Conservation (phyloP, 2,113 vertebrate genomes). For the Serilophus lunatus region DNA sequence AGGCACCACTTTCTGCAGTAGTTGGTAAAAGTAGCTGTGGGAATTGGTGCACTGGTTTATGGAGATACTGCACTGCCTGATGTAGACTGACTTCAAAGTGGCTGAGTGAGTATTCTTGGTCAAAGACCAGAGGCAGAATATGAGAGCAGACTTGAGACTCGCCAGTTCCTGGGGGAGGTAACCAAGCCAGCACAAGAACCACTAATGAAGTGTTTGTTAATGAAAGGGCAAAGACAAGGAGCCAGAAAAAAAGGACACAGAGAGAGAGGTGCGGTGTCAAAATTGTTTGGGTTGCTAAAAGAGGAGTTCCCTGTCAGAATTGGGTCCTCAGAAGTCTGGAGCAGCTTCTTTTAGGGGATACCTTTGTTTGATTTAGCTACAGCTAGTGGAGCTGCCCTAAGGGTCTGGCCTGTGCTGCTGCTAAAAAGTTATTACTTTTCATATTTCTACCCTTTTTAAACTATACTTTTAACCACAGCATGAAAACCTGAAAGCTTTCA, state of each 20-base stretch:
- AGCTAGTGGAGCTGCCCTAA: conserved; percentile 1
- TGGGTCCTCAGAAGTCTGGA: neutral
- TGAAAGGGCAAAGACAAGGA: conserved; percentile 2
- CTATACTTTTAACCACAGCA: conserved; percentile 21
- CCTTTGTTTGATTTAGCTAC: neutral
- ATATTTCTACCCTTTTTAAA: conserved; percentile 43
- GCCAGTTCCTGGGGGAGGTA: neutral
- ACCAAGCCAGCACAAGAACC: conserved; percentile 7
- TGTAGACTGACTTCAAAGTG: neutral
- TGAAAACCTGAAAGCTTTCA: conserved; percentile 61
- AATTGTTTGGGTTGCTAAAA: neutral
- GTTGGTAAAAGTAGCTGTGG: neutral
- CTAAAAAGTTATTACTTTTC: conserved; percentile 52
- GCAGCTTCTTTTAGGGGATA: neutral
- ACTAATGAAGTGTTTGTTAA: conserved; percentile 27
- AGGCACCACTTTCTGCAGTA: neutral
- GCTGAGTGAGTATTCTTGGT: neutral
- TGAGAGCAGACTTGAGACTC: neutral
- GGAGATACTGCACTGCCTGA: neutral
- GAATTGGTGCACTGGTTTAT: neutral
- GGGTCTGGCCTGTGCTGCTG: conserved; percentile 8
- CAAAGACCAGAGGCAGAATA: neutral
- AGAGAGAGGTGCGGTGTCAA: neutral
- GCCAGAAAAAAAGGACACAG: neutral
- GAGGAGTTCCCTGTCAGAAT: neutral